Percentiles rank a stretch among this genome's conserved stretches.
These are phyloP conservation scores for Corvus hawaiiensis DNA, from an alignment of 2,113 vertebrate species.

Conservation along the genomic window DNA sequence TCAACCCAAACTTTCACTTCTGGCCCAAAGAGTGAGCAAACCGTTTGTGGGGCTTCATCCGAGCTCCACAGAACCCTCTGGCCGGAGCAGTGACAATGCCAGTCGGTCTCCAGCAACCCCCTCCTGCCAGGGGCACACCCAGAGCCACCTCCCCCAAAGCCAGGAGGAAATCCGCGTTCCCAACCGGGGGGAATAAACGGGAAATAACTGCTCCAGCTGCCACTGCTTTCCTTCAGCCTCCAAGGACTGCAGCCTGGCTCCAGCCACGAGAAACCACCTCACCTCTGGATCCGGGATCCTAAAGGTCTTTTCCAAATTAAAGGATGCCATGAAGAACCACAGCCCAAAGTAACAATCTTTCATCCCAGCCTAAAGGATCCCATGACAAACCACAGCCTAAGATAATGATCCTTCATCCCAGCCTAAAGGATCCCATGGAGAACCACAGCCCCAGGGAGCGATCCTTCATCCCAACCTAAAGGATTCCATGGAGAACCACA, in stretches of 20 bases:
- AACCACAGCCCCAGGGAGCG: not conserved
- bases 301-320: not conserved
- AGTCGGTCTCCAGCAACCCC: not conserved
- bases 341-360: fast-evolving
- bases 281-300: not conserved
- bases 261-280: not conserved
- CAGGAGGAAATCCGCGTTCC: not conserved
- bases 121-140: not conserved
- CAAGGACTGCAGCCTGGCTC: not conserved
- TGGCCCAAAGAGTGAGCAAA: not conserved
- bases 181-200: not conserved
- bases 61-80: not conserved
- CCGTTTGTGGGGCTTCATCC: not conserved
- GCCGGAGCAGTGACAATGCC: not conserved
- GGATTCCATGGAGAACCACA: not conserved
- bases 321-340: not conserved
- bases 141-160: not conserved
- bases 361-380: not conserved
- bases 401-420: not conserved
- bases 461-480: not conserved
- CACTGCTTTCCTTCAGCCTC: not conserved
- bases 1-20: not conserved
- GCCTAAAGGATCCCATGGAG: fast-evolving
- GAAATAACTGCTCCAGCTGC: not conserved
- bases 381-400: not conserved